Percentiles rank a stretch among this genome's conserved stretches.
phyloP scores from a whole-genome alignment of 2,888 invertebrate species.

The Torymus auratus region DNA sequence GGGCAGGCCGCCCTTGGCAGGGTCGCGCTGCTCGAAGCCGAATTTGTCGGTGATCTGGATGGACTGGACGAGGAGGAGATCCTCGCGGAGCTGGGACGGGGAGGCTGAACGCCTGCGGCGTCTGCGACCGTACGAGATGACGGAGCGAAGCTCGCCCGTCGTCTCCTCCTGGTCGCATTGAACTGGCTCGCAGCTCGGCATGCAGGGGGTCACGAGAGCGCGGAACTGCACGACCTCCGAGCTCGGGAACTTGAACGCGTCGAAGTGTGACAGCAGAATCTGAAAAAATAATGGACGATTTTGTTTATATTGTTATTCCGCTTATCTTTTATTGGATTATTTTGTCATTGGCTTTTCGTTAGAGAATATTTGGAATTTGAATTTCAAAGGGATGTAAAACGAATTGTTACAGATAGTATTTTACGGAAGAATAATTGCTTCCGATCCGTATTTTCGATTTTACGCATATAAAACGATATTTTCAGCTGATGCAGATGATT shows the following conservation, averaged over 20 bases:
- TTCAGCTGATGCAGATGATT: no score
- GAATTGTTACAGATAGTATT: no score
- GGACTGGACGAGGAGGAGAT: conserved; percentile 91
- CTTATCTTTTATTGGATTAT: no score
- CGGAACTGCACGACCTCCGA: conserved; percentile 97
- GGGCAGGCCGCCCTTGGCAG: not conserved
- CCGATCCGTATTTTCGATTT: no score
- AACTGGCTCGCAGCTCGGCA: conserved; percentile 94
- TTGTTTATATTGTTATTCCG: no score
- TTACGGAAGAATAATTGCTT: no score
- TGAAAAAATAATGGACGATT: conserved; percentile 75
- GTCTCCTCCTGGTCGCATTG: conserved; percentile 91
- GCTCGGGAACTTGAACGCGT: conserved; percentile 97
- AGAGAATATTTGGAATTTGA: no score
- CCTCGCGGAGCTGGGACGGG: conserved; percentile 83
- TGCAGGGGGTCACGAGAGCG: conserved; percentile 95
- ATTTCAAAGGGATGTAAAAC: no score
- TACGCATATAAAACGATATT: no score
- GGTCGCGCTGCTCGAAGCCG: conserved; percentile 82
- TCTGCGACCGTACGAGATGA: conserved; percentile 89
- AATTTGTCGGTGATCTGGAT: conserved; percentile 96
- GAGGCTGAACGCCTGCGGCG: conserved; percentile 82
- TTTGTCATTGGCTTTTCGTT: no score
- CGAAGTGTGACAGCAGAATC: conserved; percentile 92
- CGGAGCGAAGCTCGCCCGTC: conserved; percentile 88